Base-by-base conservation (phyloP, 2,797 vertebrate species). In the Sebastiscus tertius region DNA sequence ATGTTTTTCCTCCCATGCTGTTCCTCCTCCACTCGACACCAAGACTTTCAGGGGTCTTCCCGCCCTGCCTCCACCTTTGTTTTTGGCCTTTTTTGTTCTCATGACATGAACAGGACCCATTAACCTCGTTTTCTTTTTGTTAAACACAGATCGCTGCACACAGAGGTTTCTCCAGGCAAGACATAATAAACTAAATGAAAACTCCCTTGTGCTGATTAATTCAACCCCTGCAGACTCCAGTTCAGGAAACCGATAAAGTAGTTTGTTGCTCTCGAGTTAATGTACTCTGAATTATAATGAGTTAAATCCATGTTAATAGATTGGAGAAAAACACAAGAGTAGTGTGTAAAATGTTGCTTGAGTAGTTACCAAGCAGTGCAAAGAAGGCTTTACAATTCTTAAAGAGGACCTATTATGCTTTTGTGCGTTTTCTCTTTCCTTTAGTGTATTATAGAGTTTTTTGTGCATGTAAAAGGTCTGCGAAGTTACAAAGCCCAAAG, bases 1-100 rank as follows among this genome's bases (percentile, higher is more conserved):
- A 67, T 75, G 77, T 87, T 87, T 85, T 82, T 77, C 75, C 77
- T 79, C 75, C 65, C 6, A 1, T 11, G 46, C 64, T 11, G 46
- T 69, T 83, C 54, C 80, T 80, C 67, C 80, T 76, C 61, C 54
- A 42, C 75, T 75, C 60, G 64, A 79, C 89, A 87, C 79, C 89
- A 90, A 88, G 62, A 80, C 69, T 77, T 80, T 67, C 49, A 90
- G 69, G 68, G 39, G 67, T 80, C 75, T 88, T 81, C 69, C 74
- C 75, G 46, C 64, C 80, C 80, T 66, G 75, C 77, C 49, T 24
- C 52, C 0, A 63, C 60, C 62, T 62, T 74, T 78, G 76, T 61
- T 81, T 80, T 49, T 8, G 3, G 67, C 58, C 65, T 64, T 83
- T 82, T 49, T 87, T 88, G 85, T 90, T 87, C 83, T 89, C 54